Percentiles rank a stretch among this genome's conserved stretches.
Conservation (phyloP, 2,888 invertebrate genomes). For the Toxonevra muliebris region DNA sequence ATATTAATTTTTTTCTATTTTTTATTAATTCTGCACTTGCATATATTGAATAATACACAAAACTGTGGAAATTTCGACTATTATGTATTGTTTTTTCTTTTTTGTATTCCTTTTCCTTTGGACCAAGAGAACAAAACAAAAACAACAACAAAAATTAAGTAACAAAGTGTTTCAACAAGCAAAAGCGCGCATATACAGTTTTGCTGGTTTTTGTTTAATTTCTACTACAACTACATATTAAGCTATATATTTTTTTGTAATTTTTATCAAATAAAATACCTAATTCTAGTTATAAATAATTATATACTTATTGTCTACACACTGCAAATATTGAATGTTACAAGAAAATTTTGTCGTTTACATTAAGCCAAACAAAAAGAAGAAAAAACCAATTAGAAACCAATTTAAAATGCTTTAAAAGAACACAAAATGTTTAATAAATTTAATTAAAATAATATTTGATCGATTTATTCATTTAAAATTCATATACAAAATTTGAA, state of each 20-base stretch:
- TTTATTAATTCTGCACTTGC: too few species aligned
- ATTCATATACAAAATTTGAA: too few species aligned
- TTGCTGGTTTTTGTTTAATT: neutral
- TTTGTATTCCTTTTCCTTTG: too few species aligned
- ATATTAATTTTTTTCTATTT: too few species aligned
- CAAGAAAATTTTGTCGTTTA: neutral
- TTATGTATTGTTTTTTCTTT: too few species aligned
- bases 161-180: slow-evolving; percentile 1
- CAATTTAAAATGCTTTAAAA: neutral
- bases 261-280: neutral
- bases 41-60: too few species aligned
- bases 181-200: neutral
- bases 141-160: neutral
- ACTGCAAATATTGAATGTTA: neutral
- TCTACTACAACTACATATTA: neutral
- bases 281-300: neutral
- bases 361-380: neutral
- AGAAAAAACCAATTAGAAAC: neutral
- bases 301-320: neutral
- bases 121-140: neutral
- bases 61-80: too few species aligned
- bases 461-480: too few species aligned
- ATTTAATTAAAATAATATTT: too few species aligned
- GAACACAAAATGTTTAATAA: too few species aligned
- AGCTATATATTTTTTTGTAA: slow-evolving; percentile 7